Evolutionary conservation across 2,888 invertebrate genomes (phyloP).

Genomic region (Torymus auratus): DNA sequence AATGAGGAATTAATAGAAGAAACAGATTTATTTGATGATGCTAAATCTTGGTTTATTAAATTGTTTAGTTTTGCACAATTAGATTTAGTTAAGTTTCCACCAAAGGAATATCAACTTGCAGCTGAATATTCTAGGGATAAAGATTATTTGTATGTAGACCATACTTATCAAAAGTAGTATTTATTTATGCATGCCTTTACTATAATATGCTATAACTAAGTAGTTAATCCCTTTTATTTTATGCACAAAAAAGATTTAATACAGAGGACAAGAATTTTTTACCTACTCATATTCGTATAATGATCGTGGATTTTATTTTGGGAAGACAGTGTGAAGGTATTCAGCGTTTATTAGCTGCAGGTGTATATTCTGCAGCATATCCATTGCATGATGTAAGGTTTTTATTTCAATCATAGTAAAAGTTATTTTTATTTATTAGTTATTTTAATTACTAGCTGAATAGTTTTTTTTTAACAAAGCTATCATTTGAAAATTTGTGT

Average conservation of each 20-base stretch:
- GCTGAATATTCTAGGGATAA: constrained; percentile 85
- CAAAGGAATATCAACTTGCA: constrained; percentile 81
- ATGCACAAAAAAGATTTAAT: constrained; percentile 79
- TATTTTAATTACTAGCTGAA: too few species aligned
- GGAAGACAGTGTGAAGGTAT: constrained; percentile 85
- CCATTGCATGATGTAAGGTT: constrained; percentile 86
- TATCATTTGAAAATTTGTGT: constrained; percentile 23
- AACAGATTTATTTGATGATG: constrained; percentile 74
- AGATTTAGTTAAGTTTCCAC: constrained; percentile 81
- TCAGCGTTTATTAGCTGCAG: constrained; percentile 82
- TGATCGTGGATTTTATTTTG: constrained; percentile 86
- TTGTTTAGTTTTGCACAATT: constrained; percentile 80
- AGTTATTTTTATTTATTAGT: background rate
- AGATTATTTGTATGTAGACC: constrained; percentile 82
- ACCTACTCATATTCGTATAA: constrained; percentile 81
- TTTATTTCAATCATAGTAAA: constrained; percentile 22
- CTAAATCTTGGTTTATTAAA: constrained; percentile 77
- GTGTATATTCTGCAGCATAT: constrained; percentile 84
- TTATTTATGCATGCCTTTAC: constrained; percentile 75
- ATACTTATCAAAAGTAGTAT: constrained; percentile 79
- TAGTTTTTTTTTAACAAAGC: constrained; percentile 18
- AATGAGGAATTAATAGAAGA: constrained; percentile 62
- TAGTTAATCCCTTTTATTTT: constrained; percentile 49
- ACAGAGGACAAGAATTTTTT: constrained; percentile 83
- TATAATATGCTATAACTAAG: constrained; percentile 46